These are phyloP conservation scores for Troglohyphantes excavatus DNA, from an alignment of 2,888 invertebrate genomes.

Conservation along the genomic window DNA sequence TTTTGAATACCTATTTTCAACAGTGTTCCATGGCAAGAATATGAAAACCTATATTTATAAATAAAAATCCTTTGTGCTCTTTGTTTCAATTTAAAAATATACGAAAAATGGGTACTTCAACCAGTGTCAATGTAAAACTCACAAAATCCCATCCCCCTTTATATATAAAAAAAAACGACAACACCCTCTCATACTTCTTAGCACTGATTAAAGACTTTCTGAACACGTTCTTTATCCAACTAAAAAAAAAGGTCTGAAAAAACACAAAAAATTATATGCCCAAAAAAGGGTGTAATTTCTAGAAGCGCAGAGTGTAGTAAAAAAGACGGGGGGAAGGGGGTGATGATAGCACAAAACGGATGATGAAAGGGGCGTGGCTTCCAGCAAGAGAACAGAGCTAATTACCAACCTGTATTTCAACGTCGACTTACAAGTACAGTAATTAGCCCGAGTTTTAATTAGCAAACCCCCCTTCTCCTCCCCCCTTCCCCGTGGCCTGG, in stretches of 20 bases:
- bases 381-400: conserved; percentile 65
- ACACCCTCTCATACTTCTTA: not conserved
- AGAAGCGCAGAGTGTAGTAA: not conserved
- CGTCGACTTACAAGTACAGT: conserved; percentile 77
- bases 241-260: not conserved
- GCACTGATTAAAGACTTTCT: conserved; percentile 62
- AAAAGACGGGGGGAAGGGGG: not conserved
- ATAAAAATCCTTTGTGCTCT: no score
- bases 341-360: conserved; percentile 13
- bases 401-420: conserved; percentile 76
- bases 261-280: not conserved
- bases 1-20: no score
- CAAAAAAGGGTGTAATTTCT: conserved; percentile 7
- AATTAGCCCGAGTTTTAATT: conserved; percentile 77
- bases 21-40: no score
- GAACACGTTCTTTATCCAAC: not conserved
- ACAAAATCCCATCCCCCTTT: not conserved
- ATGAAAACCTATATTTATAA: no score
- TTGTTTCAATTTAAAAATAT: no score
- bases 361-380: not conserved
- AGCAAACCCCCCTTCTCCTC: conserved; percentile 51
- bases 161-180: not conserved
- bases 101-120: no score
- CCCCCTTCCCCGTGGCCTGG: conserved; percentile 43
- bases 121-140: no score